These are phyloP conservation scores for Simalia tracyae DNA, from an alignment of 2,797 vertebrate genomes.

Conservation along the genomic window DNA sequence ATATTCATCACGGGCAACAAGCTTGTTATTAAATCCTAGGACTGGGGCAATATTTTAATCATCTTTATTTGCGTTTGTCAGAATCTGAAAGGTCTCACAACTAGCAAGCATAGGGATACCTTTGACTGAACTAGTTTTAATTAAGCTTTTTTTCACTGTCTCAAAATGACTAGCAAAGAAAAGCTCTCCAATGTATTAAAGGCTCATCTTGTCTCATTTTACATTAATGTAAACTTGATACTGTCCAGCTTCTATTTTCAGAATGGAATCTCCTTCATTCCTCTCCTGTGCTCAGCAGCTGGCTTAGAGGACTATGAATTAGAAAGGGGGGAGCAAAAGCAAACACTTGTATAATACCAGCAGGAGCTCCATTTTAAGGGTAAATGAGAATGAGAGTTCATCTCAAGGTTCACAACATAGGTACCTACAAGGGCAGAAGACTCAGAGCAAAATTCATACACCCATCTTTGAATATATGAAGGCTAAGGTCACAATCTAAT, in stretches of 20 bases:
- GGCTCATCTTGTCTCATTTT: neutral
- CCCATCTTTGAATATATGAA: neutral
- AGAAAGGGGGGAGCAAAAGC: neutral
- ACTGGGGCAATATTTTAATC: neutral
- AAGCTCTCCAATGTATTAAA: neutral
- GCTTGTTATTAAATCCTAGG: neutral
- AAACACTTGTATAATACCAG: neutral
- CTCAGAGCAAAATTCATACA: neutral
- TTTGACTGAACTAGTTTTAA: neutral
- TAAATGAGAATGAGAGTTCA: neutral
- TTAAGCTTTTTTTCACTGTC: neutral
- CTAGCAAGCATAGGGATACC: neutral
- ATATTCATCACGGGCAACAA: constrained; percentile 2
- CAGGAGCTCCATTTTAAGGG: neutral
- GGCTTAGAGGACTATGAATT: neutral
- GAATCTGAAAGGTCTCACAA: neutral
- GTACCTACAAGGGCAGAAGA: neutral
- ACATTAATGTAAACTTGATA: neutral
- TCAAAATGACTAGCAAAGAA: neutral
- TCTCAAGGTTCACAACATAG: neutral
- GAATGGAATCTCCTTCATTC: neutral
- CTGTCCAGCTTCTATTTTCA: neutral
- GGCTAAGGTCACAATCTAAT: neutral
- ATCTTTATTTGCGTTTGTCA: neutral
- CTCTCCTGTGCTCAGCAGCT: neutral